These are phyloP conservation scores for Chauna torquata DNA, from an alignment of 2,113 vertebrate species.

Conservation along the genomic window DNA sequence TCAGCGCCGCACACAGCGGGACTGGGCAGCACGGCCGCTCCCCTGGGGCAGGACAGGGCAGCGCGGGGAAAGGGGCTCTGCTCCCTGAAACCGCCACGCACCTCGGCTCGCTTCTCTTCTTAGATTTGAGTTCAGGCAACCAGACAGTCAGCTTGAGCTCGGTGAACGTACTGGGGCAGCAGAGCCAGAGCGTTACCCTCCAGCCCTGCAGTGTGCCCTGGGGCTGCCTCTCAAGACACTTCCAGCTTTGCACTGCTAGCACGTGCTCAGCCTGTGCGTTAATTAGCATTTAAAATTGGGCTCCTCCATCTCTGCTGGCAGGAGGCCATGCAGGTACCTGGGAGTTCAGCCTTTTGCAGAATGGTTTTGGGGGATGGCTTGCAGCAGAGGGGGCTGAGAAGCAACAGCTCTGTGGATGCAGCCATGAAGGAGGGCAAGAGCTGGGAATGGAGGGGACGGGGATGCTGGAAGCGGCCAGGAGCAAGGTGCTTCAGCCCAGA, in stretches of 20 bases:
- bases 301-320: neutral
- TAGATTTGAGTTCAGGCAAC: neutral
- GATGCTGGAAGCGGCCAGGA: too few relatives aligned
- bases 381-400: too few relatives aligned
- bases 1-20: neutral
- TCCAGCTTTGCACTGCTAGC: neutral
- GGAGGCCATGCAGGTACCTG: neutral
- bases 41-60: too few relatives aligned
- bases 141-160: rapidly evolving
- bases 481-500: too few relatives aligned
- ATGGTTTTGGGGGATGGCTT: neutral
- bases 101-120: neutral
- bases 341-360: neutral
- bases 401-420: too few relatives aligned
- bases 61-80: neutral
- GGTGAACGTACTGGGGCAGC: rapidly evolving
- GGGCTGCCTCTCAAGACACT: neutral
- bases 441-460: too few relatives aligned
- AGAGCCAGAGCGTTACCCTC: neutral
- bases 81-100: neutral
- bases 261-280: neutral
- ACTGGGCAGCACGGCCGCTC: neutral
- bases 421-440: too few relatives aligned
- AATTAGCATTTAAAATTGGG: neutral
- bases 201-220: neutral